These are phyloP conservation scores for Paramisgurnus dabryanus DNA, from an alignment of 2,113 vertebrate genomes.

Conservation along the genomic window DNA sequence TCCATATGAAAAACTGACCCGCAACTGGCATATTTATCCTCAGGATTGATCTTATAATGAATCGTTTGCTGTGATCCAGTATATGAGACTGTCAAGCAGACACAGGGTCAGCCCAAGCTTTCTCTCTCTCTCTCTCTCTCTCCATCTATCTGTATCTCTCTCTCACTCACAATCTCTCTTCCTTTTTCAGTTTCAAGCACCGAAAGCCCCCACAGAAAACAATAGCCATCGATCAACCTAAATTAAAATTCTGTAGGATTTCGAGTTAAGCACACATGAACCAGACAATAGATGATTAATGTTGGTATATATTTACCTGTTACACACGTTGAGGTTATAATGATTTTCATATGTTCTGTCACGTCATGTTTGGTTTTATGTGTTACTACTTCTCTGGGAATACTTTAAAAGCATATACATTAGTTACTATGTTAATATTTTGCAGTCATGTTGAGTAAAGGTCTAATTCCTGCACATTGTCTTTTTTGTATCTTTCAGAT, in stretches of 20 bases:
- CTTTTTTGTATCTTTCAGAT: conserved; percentile 77
- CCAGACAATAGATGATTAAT: conserved; percentile 25
- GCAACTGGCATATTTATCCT: conserved; percentile 4
- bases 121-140: not conserved
- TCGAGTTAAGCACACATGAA: conserved; percentile 14
- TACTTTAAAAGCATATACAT: too few species aligned
- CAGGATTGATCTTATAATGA: conserved; percentile 4
- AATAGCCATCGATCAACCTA: conserved; percentile 31
- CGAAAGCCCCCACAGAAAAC: conserved; percentile 15
- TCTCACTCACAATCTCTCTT: too few species aligned
- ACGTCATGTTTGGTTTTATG: not conserved
- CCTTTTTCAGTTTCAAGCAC: not conserved
- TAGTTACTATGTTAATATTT: not conserved
- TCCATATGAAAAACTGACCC: not conserved
- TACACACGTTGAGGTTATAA: conserved; percentile 16
- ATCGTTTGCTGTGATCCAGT: conserved; percentile 1
- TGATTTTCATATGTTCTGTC: conserved; percentile 30
- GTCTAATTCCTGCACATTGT: not conserved
- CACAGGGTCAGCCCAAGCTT: not conserved
- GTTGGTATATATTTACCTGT: conserved; percentile 16
- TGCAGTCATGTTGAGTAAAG: not conserved
- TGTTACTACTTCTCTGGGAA: too few species aligned
- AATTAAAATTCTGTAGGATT: conserved; percentile 19
- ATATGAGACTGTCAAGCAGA: not conserved
- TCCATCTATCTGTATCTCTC: not conserved